Evolutionary conservation across 2,113 vertebrate species (phyloP), one percentile per base, ranked within the genome.

Genomic region (Dipodomys stephensi): DNA sequence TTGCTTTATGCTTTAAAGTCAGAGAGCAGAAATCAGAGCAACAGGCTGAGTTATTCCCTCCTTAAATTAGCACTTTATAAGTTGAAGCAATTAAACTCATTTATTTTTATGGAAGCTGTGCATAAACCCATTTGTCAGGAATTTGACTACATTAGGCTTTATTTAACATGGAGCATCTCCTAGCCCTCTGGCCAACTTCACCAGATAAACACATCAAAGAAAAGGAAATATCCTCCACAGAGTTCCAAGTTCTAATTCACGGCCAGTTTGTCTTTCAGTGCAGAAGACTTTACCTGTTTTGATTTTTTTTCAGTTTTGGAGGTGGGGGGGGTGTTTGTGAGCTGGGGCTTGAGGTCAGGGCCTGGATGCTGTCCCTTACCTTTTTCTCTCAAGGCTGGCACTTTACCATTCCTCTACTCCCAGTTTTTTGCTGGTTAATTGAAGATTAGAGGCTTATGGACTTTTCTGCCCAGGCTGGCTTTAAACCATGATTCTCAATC

Each of bases 121-220:
- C 97, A 98, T 95, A 97, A 96, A 90, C 87, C 95, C 27, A 71
- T 97, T 97, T 97, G 96, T 98, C 97, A 97, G 92, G 96, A 95
- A 78, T 94, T 35, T 82, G 96, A 83, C 95, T 95, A 69, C 28
- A 93, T 94, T 87, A 95, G 77, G 87, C 86, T 39, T 39, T 39
- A 39, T 39, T 77, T 46, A 57, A 71, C 23, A 62, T 0, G 3
- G 5, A 2, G 3, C 0, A 8, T 2, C 11, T 1, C 22, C 25
- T 5, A 4, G 1, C 28, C 46, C 32, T 20, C n/a, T 5, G 81
- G 10, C 30, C 39, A 4, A 6, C 1, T 12, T 57, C 16, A 30
- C 1, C 16, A 27, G 25, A 10, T 30, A 32, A 23, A 39, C 7
- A 19, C 30, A 12, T 0, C 1, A 7, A 68, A n/a, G 53, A 71